Conservation (phyloP, 2,113 vertebrate species). For the Triplophysa dalaica region DNA sequence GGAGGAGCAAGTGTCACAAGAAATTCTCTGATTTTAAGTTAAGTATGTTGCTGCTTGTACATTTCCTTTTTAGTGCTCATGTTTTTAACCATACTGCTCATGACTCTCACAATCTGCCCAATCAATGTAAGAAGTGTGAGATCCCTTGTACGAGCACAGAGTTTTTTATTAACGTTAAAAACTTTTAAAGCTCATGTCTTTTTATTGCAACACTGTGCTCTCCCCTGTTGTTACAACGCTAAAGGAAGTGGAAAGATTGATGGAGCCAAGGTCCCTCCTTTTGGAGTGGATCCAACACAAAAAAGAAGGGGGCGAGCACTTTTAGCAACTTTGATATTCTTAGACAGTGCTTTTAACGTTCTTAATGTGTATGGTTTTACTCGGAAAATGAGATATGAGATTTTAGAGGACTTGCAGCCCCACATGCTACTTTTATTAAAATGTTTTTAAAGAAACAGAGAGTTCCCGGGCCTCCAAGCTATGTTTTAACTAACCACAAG, state of each 20-base stretch:
- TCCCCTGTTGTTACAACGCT: not conserved
- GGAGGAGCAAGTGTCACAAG: not conserved
- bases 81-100: not conserved
- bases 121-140: slow-evolving; percentile 42
- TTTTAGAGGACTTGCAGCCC: no score
- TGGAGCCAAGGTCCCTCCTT: no score
- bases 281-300: no score
- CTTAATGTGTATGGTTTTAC: no score
- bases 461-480: not conserved
- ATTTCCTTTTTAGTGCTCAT: slow-evolving; percentile 22
- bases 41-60: not conserved
- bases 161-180: slow-evolving; percentile 18
- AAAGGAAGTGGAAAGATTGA: no score
- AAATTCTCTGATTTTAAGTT: not conserved
- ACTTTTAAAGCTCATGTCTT: not conserved
- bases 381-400: no score
- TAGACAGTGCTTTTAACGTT: no score
- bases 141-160: not conserved
- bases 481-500: not conserved
- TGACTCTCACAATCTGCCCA: slow-evolving; percentile 3
- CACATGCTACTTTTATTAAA: not conserved
- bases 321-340: no score
- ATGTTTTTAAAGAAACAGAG: not conserved
- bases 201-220: slow-evolving; percentile 7
- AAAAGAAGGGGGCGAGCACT: no score